phyloP scores from a whole-genome alignment of 30 jellyfish, hydroid and myxozoan genomes.

The Chrysaora quinquecirrha region DNA sequence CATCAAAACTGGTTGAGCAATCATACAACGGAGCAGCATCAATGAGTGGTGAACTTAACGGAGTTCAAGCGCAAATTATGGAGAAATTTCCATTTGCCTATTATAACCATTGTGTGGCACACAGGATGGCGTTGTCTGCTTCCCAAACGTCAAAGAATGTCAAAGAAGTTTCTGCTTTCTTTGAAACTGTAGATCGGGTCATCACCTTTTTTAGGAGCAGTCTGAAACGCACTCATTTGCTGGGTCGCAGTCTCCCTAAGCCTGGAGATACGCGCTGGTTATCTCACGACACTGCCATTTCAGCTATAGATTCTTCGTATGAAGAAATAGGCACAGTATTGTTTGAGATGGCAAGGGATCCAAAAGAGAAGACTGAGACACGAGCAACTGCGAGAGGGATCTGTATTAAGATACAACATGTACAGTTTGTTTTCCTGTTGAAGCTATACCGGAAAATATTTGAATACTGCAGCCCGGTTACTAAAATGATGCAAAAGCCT shows the following conservation, averaged over 20 bases:
- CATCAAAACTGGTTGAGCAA: no score
- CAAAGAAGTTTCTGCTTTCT: conserved; percentile 25
- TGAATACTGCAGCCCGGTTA: conserved; percentile 2
- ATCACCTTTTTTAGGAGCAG: conserved; percentile 42
- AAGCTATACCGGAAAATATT: not conserved
- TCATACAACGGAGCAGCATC: no score
- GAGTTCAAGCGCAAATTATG: no score
- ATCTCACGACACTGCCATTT: conserved; percentile 35
- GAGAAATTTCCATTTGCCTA: no score
- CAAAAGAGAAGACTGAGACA: not conserved
- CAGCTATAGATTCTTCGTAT: conserved; percentile 22
- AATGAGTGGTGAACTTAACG: no score
- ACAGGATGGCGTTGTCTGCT: conserved; percentile 30
- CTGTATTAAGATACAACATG: not conserved
- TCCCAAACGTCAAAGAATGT: conserved; percentile 16
- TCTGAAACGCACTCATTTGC: conserved; percentile 31
- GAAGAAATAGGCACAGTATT: conserved; percentile 30
- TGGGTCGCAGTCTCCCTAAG: conserved; percentile 41
- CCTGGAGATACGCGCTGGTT: conserved; percentile 64
- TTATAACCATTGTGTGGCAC: no score
- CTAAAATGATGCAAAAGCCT: not conserved
- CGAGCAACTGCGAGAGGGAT: conserved; percentile 1
- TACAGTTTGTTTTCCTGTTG: not conserved
- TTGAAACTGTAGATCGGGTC: conserved; percentile 27
- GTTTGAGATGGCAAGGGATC: not conserved